These are phyloP conservation scores for Merluccius polli DNA, from an alignment of 2,797 vertebrate genomes.

Conservation along the genomic window DNA sequence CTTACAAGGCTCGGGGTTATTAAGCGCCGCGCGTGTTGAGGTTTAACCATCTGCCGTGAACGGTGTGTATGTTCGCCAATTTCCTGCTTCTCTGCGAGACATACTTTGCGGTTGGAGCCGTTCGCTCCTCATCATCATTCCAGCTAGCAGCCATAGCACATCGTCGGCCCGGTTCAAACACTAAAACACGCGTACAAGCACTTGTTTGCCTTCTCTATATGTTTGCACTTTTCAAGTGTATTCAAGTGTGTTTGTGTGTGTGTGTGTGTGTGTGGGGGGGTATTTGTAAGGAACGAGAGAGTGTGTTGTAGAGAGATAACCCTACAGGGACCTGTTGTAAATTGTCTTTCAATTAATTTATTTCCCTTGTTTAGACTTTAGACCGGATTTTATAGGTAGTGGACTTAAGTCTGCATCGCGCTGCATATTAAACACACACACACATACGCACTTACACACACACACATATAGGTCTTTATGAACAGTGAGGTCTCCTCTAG, in stretches of 20 bases:
- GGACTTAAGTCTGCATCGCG: not conserved
- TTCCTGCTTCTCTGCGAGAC: no score
- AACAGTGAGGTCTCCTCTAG: constrained; percentile 3
- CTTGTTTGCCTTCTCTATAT: not conserved
- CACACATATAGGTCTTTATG: not conserved
- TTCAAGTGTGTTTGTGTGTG: not conserved
- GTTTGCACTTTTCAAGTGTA: not conserved
- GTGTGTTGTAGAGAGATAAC: constrained; percentile 4
- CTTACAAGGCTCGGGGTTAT: not conserved
- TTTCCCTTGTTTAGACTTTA: constrained; percentile 40
- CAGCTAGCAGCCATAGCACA: not conserved
- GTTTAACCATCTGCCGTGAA: not conserved
- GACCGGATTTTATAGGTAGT: constrained; percentile 20
- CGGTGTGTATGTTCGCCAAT: not conserved
- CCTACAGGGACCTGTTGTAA: constrained; percentile 31
- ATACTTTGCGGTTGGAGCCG: not conserved
- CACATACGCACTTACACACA: constrained; percentile 9
- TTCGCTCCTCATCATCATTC: not conserved
- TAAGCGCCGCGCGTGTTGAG: not conserved
- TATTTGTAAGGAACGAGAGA: no score
- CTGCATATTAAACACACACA: constrained; percentile 17
- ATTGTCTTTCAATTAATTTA: constrained; percentile 39
- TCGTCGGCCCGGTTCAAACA: not conserved
- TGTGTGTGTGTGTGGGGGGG: not conserved
- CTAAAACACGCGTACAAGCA: not conserved